phyloP scores from a whole-genome alignment of 2,888 invertebrate genomes.

The Yponomeuta plumbellus region DNA sequence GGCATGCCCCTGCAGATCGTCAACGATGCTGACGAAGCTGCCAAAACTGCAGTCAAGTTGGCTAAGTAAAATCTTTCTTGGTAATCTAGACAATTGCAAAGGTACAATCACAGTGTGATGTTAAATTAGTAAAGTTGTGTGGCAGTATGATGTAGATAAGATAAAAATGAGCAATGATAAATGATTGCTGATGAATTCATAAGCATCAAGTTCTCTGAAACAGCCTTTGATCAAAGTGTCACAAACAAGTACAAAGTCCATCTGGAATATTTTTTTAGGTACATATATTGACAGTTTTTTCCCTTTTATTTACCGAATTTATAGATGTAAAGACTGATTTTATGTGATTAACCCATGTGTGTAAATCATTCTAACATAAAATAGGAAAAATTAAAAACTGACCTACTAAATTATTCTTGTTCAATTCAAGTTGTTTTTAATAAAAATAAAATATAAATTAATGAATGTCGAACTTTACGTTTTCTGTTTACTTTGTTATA shows the following conservation, averaged over 20 bases:
- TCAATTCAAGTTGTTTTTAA: neutral
- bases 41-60: constrained; percentile 86
- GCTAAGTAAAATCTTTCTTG: constrained; percentile 28
- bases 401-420: neutral
- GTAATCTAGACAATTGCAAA: neutral
- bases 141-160: neutral
- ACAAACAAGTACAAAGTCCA: neutral
- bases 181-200: neutral
- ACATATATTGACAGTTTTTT: too few relatives aligned
- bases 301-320: constrained; percentile 2
- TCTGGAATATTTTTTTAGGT: neutral
- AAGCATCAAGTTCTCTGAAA: constrained; percentile 4
- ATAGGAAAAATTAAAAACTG: too few relatives aligned
- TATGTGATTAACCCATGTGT: neutral
- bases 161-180: neutral
- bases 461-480: too few relatives aligned
- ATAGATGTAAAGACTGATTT: constrained; percentile 10
- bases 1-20: constrained; percentile 90
- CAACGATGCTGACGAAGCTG: constrained; percentile 93
- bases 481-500: too few relatives aligned
- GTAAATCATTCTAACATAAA: too few relatives aligned
- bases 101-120: neutral
- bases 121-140: neutral
- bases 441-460: neutral
- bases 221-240: neutral